Percentiles rank a stretch among this genome's conserved stretches.
Conservation (phyloP, 2,797 vertebrate genomes). For the Mormyrops attenuatus region DNA sequence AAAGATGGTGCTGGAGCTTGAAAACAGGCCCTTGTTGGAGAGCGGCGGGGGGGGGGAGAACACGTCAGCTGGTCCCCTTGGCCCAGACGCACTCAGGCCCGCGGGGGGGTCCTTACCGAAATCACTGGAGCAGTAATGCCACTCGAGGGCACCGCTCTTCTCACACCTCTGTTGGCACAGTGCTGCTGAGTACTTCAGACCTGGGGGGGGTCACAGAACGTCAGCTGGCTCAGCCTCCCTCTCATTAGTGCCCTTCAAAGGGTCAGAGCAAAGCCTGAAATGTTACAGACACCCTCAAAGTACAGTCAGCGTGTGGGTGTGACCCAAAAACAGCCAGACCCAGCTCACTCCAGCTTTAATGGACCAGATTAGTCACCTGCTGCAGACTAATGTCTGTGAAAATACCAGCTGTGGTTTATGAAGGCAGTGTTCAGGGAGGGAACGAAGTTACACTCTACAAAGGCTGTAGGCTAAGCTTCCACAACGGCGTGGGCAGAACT, state of each 20-base stretch:
- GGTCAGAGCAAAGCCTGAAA: not conserved
- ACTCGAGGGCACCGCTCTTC: conserved; percentile 78
- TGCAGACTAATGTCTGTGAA: not conserved
- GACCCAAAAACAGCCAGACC: not conserved
- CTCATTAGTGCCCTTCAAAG: not conserved
- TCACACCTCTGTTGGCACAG: conserved; percentile 92
- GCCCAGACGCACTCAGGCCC: conserved; percentile 34
- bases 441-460: not conserved
- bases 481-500: not conserved
- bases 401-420: not conserved
- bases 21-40: conserved; percentile 40
- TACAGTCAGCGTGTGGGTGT: not conserved
- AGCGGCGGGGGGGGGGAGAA: not conserved
- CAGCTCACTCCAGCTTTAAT: not conserved
- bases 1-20: conserved; percentile 34
- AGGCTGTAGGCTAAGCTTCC: not conserved
- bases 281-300: not conserved
- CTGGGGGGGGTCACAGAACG: conserved; percentile 50
- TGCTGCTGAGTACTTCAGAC: conserved; percentile 79
- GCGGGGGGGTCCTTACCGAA: conserved; percentile 76
- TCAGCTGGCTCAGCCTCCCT: not conserved
- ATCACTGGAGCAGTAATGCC: conserved; percentile 91
- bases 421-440: not conserved
- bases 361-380: not conserved
- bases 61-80: conserved; percentile 26